Evolutionary conservation across 2,797 vertebrate genomes (phyloP).

Genomic region (Phaenicophaeus curvirostris): DNA sequence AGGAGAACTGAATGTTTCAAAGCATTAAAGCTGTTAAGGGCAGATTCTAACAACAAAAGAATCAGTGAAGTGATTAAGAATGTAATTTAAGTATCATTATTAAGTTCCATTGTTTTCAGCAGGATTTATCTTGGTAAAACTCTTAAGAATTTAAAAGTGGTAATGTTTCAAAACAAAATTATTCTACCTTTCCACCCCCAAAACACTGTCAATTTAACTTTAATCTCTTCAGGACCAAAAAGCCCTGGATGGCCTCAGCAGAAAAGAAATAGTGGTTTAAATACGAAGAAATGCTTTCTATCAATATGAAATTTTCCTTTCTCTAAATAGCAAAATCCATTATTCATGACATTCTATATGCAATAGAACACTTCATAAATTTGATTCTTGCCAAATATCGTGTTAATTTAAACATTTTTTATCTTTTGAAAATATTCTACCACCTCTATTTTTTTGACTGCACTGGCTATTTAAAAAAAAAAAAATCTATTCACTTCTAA

Average conservation of each 20-base stretch:
- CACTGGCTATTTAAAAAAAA: neutral
- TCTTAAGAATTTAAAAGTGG: neutral
- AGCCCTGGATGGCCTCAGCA: neutral
- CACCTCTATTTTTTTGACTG: neutral
- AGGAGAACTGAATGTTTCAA: neutral
- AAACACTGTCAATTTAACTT: neutral
- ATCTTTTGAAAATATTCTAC: neutral
- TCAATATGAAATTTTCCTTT: neutral
- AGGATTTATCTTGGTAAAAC: neutral
- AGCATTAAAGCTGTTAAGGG: neutral
- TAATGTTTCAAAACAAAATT: neutral
- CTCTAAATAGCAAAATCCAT: neutral
- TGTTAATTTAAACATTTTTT: neutral
- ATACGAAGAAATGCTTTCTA: neutral
- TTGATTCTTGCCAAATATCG: neutral
- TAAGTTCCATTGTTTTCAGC: neutral
- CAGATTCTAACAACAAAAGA: neutral
- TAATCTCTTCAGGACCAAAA: neutral
- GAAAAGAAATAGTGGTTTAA: neutral
- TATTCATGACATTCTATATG: neutral
- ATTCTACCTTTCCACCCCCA: neutral
- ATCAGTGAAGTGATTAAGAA: neutral
- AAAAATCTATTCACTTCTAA: neutral
- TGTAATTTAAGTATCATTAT: neutral
- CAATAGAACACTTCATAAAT: neutral